Evolutionary conservation across 1,140 invertebrate genomes (phyloP).

Genomic region (Yoshiicerus persimilis): DNA sequence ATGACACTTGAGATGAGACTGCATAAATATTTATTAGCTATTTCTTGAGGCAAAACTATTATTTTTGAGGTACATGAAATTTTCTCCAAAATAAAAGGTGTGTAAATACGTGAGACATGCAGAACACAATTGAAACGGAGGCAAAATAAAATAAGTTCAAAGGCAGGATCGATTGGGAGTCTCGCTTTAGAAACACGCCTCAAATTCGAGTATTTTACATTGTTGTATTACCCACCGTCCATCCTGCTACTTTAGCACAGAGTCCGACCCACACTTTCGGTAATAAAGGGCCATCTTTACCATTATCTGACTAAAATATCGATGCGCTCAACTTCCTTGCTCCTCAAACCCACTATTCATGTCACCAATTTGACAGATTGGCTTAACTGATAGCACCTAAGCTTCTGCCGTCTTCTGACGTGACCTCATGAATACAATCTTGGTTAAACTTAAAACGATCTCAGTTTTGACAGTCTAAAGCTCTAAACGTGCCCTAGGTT

Average conservation of each 20-base stretch:
- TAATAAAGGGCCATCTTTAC: not conserved
- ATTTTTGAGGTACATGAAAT: too few relatives aligned
- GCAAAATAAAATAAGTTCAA: not conserved
- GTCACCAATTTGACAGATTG: constrained; percentile 12
- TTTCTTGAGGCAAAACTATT: too few relatives aligned
- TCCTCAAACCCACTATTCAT: not conserved
- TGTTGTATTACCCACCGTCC: not conserved
- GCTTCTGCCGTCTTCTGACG: not conserved
- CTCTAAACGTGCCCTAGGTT: not conserved
- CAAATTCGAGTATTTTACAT: not conserved
- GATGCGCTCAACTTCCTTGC: not conserved
- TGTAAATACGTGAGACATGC: not conserved
- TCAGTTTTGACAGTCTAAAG: too few relatives aligned
- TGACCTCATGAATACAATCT: not conserved
- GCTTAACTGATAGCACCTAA: constrained; percentile 3
- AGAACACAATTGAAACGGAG: not conserved
- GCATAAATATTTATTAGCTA: too few relatives aligned
- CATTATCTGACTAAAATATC: not conserved
- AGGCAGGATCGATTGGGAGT: not conserved
- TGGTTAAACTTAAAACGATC: not conserved
- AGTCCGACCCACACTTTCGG: not conserved
- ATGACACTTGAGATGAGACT: too few relatives aligned
- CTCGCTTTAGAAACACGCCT: not conserved
- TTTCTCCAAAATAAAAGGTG: too few relatives aligned
- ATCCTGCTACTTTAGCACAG: not conserved